A percentile compares a stretch with the other conserved stretches of the same genome.
phyloP scores from a whole-genome alignment of 2,888 invertebrate genomes.

The Zygogramma bicolorata region DNA sequence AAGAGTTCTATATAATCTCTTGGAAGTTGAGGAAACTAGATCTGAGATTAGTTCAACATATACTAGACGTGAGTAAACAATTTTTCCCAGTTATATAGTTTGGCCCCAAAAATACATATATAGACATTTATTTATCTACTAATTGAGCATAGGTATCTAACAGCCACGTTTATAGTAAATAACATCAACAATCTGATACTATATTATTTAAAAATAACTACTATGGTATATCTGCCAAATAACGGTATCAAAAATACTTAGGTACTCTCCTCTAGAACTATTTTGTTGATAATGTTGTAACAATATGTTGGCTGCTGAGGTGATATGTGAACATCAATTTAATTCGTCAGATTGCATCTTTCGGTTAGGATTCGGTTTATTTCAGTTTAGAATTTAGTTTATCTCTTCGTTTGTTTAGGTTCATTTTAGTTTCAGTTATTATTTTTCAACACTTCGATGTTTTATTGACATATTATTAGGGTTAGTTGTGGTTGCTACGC shows the following conservation, averaged over 20 bases:
- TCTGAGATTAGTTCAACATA: background rate
- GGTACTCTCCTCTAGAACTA: constrained; percentile 52
- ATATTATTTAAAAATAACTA: constrained; percentile 49
- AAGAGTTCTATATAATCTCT: background rate
- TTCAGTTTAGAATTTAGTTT: constrained; percentile 34
- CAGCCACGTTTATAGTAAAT: constrained; percentile 50
- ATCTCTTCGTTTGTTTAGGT: constrained; percentile 36
- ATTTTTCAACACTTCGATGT: constrained; percentile 48
- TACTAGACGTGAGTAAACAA: background rate
- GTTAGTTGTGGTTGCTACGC: constrained; percentile 37
- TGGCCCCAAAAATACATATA: constrained; percentile 54
- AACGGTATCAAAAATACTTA: constrained; percentile 60
- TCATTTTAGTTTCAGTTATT: constrained; percentile 39
- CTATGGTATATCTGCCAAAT: constrained; percentile 56
- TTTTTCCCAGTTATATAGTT: constrained; percentile 12
- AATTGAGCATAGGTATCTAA: constrained; percentile 58
- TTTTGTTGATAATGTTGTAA: constrained; percentile 40
- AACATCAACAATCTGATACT: constrained; percentile 54
- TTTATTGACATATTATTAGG: constrained; percentile 37
- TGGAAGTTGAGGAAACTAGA: background rate
- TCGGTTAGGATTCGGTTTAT: constrained; percentile 30
- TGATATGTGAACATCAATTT: constrained; percentile 49
- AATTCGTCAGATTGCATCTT: constrained; percentile 43
- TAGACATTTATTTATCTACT: constrained; percentile 53
- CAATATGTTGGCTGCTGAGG: constrained; percentile 27